phyloP scores from a whole-genome alignment of 2,888 invertebrate genomes.

The Siphlonurus alternatus region DNA sequence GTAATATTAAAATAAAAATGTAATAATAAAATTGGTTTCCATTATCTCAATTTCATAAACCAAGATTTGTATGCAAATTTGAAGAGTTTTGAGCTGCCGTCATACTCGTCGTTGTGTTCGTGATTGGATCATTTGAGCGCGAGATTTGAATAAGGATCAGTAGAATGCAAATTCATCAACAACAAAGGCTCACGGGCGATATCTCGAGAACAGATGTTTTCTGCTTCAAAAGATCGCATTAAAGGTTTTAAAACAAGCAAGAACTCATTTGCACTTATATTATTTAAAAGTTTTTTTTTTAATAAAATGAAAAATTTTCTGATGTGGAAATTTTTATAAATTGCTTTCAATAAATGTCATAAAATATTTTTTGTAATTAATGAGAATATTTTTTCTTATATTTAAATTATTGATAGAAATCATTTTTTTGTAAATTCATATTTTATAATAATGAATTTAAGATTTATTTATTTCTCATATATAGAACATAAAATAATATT shows the following conservation, averaged over 20 bases:
- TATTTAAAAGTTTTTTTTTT: neutral
- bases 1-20: neutral
- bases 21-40: neutral
- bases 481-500: too few relatives aligned
- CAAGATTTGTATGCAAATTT: neutral
- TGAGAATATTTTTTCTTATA: too few relatives aligned
- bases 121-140: neutral
- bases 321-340: neutral
- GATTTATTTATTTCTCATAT: too few relatives aligned
- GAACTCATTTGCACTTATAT: neutral
- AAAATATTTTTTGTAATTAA: too few relatives aligned
- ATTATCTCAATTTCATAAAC: neutral
- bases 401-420: too few relatives aligned
- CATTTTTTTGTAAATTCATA: too few relatives aligned
- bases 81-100: neutral
- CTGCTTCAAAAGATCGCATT: neutral
- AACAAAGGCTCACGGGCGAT: neutral
- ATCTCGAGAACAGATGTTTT: neutral
- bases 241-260: neutral
- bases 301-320: neutral
- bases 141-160: neutral
- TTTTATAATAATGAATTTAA: too few relatives aligned
- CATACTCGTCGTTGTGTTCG: neutral
- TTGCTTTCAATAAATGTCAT: neutral
- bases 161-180: neutral